Evolutionary conservation across 2,113 vertebrate species (phyloP), one percentile per base, ranked within the genome.

Genomic region (Eleginops maclovinus): DNA sequence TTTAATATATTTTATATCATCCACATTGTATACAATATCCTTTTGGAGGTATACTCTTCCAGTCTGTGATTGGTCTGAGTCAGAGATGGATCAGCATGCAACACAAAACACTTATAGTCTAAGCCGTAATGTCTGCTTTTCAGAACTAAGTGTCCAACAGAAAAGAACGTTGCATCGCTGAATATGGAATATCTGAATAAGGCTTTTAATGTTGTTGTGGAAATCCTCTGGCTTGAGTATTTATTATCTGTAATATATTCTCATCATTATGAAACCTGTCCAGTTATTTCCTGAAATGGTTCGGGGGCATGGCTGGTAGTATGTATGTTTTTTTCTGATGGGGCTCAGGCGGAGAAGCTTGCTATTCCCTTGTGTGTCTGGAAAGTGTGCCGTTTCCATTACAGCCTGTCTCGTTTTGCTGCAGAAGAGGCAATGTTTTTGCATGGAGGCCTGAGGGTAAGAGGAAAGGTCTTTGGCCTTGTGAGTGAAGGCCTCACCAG

Each of bases 331-430:
- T n/a, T 85, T 91, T 74, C 91, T 93, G 93, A 90, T 85, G 72
- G 79, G 70, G 62, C 56, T 93, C 90, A 92, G 88, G 84, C 90
- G 85, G 93, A 93, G 90, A 86, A 91, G 87, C 91, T 94, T 84
- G 76, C 72, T 93, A 85, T 95, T 96, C 94, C 94, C 94, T 87
- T 5, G 4, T 22, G 93, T 94, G 94, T 96, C 95, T 97, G 95
- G 93, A 91, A 94, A 92, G 92, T 58, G 78, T 92, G 88, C 74
- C 81, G 81, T 94, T 95, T 94, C 91, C 90, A 77, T 76, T 93
- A 92, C 83, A 22, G 91, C 81, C 87, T 55, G 75, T 94, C 93
- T 70, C 13, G 82, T 93, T 93, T 93, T 84, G 67, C 81, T 80
- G 89, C 87, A 77, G 76, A 68, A 28, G 17, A n/a, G 81, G 68